Conservation (phyloP, 2,797 vertebrate species). For the Falco berigora region DNA sequence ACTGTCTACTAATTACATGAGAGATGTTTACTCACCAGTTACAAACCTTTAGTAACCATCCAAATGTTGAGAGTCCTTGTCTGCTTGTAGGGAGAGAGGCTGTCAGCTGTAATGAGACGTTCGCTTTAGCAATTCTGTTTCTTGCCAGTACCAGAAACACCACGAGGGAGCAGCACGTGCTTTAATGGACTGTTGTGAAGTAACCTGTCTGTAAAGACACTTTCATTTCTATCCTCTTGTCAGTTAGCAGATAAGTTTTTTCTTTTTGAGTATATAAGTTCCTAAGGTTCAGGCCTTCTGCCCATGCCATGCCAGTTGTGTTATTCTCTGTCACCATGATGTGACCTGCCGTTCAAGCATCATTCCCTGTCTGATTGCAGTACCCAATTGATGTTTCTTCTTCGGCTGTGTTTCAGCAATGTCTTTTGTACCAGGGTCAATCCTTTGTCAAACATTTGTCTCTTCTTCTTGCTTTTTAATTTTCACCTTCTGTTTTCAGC, state of each 20-base stretch:
- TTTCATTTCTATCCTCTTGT: background rate
- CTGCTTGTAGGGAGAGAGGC: accelerated
- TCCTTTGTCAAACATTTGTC: background rate
- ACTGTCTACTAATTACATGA: background rate
- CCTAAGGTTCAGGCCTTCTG: background rate
- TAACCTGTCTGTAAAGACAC: background rate
- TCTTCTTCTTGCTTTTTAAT: background rate
- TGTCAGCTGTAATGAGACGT: background rate
- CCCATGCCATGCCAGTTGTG: no score
- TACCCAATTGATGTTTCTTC: background rate
- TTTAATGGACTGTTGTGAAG: background rate
- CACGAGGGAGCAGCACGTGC: constrained; percentile 16
- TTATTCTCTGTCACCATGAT: background rate
- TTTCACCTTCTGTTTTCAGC: background rate
- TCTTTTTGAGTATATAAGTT: background rate
- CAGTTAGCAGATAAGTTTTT: background rate
- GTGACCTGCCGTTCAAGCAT: background rate
- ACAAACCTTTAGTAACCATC: background rate
- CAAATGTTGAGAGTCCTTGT: accelerated
- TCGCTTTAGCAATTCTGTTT: background rate
- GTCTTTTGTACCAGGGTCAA: background rate
- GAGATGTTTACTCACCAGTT: background rate
- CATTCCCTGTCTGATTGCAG: background rate
- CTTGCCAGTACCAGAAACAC: background rate
- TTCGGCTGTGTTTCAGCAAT: background rate